These are phyloP conservation scores for Poeciliopsis prolifica DNA, from an alignment of 2,113 vertebrate species.

Conservation along the genomic window DNA sequence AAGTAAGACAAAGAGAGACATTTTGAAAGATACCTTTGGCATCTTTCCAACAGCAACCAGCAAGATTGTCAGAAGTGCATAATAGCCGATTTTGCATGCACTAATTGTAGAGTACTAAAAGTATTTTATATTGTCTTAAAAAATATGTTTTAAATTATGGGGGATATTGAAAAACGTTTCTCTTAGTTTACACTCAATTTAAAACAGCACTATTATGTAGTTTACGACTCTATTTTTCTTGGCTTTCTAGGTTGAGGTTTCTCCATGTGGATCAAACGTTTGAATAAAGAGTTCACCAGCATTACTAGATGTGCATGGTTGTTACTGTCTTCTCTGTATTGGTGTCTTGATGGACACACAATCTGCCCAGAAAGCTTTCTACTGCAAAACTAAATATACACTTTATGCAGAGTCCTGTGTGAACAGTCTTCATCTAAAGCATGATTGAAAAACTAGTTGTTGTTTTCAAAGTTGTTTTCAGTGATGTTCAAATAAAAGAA, in stretches of 20 bases:
- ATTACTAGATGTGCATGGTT: background rate
- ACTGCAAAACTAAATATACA: no score
- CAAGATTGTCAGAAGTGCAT: background rate
- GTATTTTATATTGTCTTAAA: background rate
- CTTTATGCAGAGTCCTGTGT: no score
- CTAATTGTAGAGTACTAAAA: background rate
- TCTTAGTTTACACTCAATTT: no score
- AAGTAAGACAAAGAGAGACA: slow-evolving; percentile 38
- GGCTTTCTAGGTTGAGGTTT: background rate
- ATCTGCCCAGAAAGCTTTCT: no score
- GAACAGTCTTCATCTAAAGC: background rate
- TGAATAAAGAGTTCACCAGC: background rate
- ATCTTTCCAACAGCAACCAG: slow-evolving; percentile 11
- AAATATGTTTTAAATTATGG: no score
- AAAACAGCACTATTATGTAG: no score
- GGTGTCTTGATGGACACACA: background rate
- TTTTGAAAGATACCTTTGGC: slow-evolving; percentile 41
- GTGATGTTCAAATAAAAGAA: background rate
- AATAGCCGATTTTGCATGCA: background rate
- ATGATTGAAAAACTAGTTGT: background rate
- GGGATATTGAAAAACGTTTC: no score
- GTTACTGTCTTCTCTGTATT: background rate
- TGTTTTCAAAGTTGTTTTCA: background rate
- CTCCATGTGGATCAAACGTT: background rate
- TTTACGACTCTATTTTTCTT: no score